Base-by-base conservation (phyloP, 2,113 vertebrate species). In the Gambusia affinis region DNA sequence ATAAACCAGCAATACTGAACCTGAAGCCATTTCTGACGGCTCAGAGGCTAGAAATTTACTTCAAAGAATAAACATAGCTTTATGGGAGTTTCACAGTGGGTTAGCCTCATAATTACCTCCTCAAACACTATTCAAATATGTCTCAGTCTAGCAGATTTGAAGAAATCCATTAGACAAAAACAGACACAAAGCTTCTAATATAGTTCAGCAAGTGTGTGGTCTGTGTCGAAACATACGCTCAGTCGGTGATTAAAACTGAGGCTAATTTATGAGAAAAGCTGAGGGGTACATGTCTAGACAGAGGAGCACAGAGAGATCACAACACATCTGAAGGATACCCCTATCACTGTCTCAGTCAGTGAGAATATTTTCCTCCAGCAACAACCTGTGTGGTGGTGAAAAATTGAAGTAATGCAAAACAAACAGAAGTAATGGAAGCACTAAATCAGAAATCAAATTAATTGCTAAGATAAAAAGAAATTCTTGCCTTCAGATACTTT, bases 151-250 rank as follows among this genome's bases (percentile, higher is more conserved):
- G 70, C 73, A 67, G 61, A 66, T 10, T 11, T 30, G 60, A 64
- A 63, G 57, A 84, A 76, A 70, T 54, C 17, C 7, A 47, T 47
- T 47, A 19, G 44, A 47, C 44, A 47, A 57, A 57, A 57, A 5
- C 39, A 57, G n/a, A 72, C 15, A 7, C 29, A 78, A 27, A 8
- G 11, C 24, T 63, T 69, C 39, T 57, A 30, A 33, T 29, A 74
- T 11, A 42, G 19, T 68, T 51, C 12, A 42, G 64, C 1, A 11
- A 8, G 29, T 47, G 69, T 80, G 85, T 84, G 85, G 82, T 79
- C 78, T 69, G 22, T 76, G 84, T 80, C 60, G 71, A 80, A 74
- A 82, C 54, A 54, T 51, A 75, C 39, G 57, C 66, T 63, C 73
- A 60, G 78, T 71, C 51, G 35, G 39, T 69, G 75, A 83, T 86